A percentile compares a stretch with the other conserved stretches of the same genome.
These are phyloP conservation scores for Macheiramphus alcinus DNA, from an alignment of 2,113 vertebrate species.

Conservation along the genomic window DNA sequence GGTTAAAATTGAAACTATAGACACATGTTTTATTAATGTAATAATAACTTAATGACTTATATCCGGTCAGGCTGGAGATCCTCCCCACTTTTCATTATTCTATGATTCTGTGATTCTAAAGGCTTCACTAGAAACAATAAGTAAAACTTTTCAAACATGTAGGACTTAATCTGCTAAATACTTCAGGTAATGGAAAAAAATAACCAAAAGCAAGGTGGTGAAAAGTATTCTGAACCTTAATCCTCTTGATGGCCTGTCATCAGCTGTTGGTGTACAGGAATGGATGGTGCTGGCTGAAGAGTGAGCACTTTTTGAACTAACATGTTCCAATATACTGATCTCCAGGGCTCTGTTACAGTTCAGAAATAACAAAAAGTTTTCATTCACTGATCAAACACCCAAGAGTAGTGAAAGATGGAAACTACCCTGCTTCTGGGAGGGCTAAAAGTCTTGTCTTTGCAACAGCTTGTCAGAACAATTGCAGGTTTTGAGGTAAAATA, in stretches of 20 bases:
- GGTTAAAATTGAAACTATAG: not conserved
- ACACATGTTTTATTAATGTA: not conserved
- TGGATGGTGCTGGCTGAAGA: not conserved
- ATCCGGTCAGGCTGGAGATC: not conserved
- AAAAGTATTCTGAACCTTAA: not conserved
- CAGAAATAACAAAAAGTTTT: not conserved
- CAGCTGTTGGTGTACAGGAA: not conserved
- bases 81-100: fast-evolving
- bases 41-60: not conserved
- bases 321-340: not conserved
- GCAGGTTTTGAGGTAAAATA: not conserved
- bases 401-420: not conserved
- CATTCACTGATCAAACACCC: not conserved
- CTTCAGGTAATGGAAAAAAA: not conserved
- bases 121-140: not conserved
- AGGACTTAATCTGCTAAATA: not conserved
- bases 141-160: not conserved
- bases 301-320: not conserved
- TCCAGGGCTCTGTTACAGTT: not conserved
- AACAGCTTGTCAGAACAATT: not conserved
- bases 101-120: not conserved
- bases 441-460: not conserved
- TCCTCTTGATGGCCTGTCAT: not conserved
- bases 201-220: not conserved
- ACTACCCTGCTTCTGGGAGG: not conserved